Conservation (phyloP, 64 coral and sea anemone species). For the Actinia equina region DNA sequence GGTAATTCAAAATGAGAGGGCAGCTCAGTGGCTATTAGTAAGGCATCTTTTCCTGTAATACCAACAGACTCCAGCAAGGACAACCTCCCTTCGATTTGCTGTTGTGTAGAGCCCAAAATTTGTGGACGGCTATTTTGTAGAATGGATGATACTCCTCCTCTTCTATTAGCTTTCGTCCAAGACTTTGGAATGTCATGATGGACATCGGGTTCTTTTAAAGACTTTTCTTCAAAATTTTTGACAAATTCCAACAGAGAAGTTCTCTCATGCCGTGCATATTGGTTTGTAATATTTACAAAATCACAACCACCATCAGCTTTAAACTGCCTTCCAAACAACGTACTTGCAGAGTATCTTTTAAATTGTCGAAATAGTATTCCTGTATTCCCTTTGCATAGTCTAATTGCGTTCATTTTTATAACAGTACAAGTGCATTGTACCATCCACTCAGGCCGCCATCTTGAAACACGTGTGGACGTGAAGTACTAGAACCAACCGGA, state of each 20-base stretch:
- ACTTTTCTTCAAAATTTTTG: not conserved
- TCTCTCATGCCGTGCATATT: not conserved
- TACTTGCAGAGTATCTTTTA: not conserved
- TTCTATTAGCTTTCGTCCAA: conserved; percentile 1
- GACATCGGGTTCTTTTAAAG: not conserved
- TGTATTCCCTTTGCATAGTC: not conserved
- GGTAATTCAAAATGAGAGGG: conserved; percentile 75
- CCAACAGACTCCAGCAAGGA: conserved; percentile 53
- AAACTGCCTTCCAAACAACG: not conserved
- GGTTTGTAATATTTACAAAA: not conserved
- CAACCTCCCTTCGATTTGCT: conserved; percentile 52
- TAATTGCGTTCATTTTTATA: not conserved
- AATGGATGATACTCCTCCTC: not conserved
- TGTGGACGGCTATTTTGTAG: conserved; percentile 36
- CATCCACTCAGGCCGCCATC: not conserved
- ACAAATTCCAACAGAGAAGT: not conserved
- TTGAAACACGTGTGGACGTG: not conserved
- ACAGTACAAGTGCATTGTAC: not conserved
- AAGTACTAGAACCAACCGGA: not conserved
- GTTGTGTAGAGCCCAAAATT: conserved; percentile 60
- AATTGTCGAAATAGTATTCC: not conserved
- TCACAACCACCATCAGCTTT: not conserved
- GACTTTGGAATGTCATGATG: not conserved
- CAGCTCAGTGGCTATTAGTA: conserved; percentile 67
- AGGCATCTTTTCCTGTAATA: conserved; percentile 68